Evolutionary conservation across 2,113 vertebrate genomes (phyloP), one percentile per base, ranked within the genome.

Genomic region (Anguilla rostrata): DNA sequence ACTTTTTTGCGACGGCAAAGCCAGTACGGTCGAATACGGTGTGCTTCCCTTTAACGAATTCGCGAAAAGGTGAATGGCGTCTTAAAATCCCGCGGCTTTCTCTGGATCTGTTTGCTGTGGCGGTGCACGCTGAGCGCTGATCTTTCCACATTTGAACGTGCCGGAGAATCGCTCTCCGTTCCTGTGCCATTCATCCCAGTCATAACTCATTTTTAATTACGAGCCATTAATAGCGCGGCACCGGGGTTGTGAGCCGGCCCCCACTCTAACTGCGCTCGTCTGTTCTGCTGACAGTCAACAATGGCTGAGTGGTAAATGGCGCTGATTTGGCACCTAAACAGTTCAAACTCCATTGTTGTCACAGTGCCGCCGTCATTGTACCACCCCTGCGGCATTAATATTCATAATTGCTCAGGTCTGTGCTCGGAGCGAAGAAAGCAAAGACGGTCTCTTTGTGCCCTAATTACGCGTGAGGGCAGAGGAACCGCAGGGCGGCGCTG

Each of bases 161-260:
- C 66, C 15, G 71, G 15, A 85, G 78, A 39, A 81, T 40, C 39
- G 43, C 39, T 82, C 81, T 83, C 82, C 5, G 49, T 78, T 75
- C 20, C 66, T 18, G 18, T 78, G 82, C 86, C 86, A 82, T 83
- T 87, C 82, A 87, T 87, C 63, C 82, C 63, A 46, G n/a, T 87
- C 86, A 82, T 87, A 87, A 87, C 43, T 87, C 82, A 87, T 87
- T 87, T 87, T 87, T 87, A 87, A 87, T 87, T 87, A 87, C 86
- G 46, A 79, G 82, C 86, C 82, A 83, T 87, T 87, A 87, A 87
- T 66, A 63, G 71, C 29, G 46, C 78, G 40, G 46, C 39, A 83
- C 29, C 34, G 34, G 86, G 82, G 86, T 57, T 83, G 82, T 40
- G 82, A 78, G 71, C 15, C 46, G 43, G 34, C 86, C 83, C 60